Evolutionary conservation across 1,140 invertebrate species (phyloP).

Genomic region (Daktulosphaira vitifoliae): DNA sequence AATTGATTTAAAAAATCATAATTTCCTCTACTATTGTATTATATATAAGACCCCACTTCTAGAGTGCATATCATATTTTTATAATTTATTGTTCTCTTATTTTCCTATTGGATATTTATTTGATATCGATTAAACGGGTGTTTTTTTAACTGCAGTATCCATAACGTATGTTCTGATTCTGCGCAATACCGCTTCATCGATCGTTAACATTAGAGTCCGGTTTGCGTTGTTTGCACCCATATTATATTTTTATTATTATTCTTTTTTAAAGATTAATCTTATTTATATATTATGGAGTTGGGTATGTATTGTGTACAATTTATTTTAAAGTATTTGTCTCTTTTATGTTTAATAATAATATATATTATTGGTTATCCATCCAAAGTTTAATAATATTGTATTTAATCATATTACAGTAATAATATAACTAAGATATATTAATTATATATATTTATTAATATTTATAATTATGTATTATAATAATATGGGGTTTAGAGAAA

Average conservation of each 20-base stretch:
- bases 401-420: too few species aligned
- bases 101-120: conserved; percentile 19
- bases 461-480: too few species aligned
- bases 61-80: conserved; percentile 30
- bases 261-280: too few species aligned
- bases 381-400: too few species aligned
- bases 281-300: conserved; percentile 4
- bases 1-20: conserved; percentile 33
- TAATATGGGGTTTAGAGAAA: too few species aligned
- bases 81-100: conserved; percentile 14
- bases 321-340: too few species aligned
- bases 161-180: conserved; percentile 3
- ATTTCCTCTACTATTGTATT: conserved; percentile 21
- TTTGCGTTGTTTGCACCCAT: conserved; percentile 9
- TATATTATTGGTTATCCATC: too few species aligned
- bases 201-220: conserved; percentile 19
- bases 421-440: too few species aligned
- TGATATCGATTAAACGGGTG: conserved; percentile 26
- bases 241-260: conserved; percentile 31
- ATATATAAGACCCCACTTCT: conserved; percentile 16
- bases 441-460: too few species aligned
- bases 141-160: neutral
- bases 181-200: conserved; percentile 29
- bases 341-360: too few species aligned
- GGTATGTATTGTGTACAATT: conserved; percentile 32